Conservation (phyloP, 2,113 vertebrate genomes). For the Pleuronectes platessa region DNA sequence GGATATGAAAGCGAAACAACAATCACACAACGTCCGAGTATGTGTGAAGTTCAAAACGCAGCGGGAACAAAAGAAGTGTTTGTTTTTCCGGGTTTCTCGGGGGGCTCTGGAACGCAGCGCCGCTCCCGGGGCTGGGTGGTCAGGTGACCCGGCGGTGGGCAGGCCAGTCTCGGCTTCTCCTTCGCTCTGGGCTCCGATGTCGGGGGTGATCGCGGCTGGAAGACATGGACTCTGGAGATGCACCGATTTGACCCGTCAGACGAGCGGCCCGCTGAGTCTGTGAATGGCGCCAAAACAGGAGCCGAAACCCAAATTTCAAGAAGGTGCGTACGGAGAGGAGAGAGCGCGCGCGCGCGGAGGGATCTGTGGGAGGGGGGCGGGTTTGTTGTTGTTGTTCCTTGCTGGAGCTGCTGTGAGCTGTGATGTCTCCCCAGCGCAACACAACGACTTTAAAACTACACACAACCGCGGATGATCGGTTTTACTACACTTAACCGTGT, state of each 20-base stretch:
- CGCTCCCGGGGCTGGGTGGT: conserved; percentile 15
- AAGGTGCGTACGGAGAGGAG: conserved; percentile 80
- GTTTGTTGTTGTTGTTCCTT: conserved; percentile 61
- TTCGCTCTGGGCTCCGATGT: conserved; percentile 63
- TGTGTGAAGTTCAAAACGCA: background rate
- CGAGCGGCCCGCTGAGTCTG: conserved; percentile 85
- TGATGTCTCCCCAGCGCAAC: conserved; percentile 1
- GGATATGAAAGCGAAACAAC: background rate
- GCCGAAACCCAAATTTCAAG: conserved; percentile 98
- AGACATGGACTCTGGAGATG: conserved; percentile 84
- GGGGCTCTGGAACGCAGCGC: conserved; percentile 38
- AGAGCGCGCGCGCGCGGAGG: background rate
- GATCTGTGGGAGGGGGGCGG: conserved; percentile 58
- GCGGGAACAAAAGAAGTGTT: background rate
- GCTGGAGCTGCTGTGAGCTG: conserved; percentile 15
- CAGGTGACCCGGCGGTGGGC: conserved; percentile 61
- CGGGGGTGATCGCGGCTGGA: conserved; percentile 74
- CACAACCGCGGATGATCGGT: background rate
- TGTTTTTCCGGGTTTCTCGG: conserved; percentile 8
- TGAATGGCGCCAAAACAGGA: conserved; percentile 99
- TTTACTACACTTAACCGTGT: background rate
- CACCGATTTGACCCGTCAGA: conserved; percentile 82
- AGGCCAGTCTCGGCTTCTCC: conserved; percentile 52
- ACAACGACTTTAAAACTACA: background rate
- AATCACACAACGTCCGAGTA: background rate